A percentile compares a stretch with the other conserved stretches of the same genome.
Evolutionary conservation across 2,888 invertebrate species (phyloP).

Genomic region (Salticus scenicus): DNA sequence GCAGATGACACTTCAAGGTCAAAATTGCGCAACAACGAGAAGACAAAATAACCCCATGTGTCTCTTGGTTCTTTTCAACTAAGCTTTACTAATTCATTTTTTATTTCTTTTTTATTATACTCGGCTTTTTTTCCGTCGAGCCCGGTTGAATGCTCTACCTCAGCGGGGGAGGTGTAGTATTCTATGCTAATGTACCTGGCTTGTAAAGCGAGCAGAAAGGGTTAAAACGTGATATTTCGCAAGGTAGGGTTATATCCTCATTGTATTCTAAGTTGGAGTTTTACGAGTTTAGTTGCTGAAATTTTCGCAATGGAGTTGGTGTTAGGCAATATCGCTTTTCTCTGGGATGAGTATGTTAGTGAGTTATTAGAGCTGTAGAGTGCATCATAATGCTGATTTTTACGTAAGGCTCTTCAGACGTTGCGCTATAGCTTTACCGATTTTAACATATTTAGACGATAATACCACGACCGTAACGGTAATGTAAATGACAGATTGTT

Average conservation of each 20-base stretch:
- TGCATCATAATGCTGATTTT: neutral
- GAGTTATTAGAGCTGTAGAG: neutral
- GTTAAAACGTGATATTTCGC: conserved; percentile 22
- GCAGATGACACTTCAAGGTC: conserved; percentile 23
- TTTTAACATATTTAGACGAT: neutral
- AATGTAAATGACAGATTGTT: neutral
- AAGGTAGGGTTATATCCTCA: neutral
- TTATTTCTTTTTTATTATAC: neutral
- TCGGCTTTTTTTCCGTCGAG: neutral
- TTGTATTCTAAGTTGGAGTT: neutral
- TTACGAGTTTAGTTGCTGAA: neutral
- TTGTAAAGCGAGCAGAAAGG: conserved; percentile 4
- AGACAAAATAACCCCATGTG: neutral
- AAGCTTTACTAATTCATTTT: neutral
- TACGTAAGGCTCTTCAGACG: neutral
- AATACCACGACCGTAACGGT: neutral
- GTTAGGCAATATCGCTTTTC: neutral
- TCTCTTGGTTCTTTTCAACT: neutral
- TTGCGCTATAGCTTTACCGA: neutral
- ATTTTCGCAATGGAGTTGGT: neutral
- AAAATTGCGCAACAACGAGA: neutral
- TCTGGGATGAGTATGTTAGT: neutral
- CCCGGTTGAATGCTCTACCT: neutral
- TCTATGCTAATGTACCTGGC: conserved; percentile 22
- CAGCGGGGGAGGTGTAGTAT: conserved; percentile 16